A percentile compares a stretch with the other conserved stretches of the same genome.
These are phyloP conservation scores for Muraenolepis orangiensis DNA, from an alignment of 2,797 vertebrate genomes.

Conservation along the genomic window DNA sequence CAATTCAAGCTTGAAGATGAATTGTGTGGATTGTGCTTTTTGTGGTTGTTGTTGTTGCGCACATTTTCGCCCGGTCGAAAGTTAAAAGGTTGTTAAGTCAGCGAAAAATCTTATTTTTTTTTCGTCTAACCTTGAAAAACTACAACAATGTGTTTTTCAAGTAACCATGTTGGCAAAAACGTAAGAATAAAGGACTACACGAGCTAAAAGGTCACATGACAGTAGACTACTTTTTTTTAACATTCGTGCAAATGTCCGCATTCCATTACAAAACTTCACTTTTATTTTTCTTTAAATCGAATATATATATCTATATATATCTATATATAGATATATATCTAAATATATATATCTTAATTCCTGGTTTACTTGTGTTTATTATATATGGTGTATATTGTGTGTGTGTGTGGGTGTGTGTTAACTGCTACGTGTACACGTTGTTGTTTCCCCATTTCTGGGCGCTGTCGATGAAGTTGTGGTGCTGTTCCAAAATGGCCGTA, in stretches of 20 bases:
- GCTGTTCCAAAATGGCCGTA: conserved; percentile 89
- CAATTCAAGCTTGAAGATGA: neutral
- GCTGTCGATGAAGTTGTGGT: conserved; percentile 69
- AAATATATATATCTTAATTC: too few species aligned
- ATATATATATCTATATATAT: too few species aligned
- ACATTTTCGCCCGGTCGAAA: neutral
- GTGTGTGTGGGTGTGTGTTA: neutral
- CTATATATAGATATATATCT: too few species aligned
- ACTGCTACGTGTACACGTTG: neutral
- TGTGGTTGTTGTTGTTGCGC: neutral
- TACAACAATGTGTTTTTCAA: neutral
- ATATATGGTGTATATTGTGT: neutral
- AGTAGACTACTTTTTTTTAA: neutral
- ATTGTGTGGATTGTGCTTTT: neutral
- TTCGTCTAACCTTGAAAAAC: neutral
- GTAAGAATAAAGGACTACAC: neutral
- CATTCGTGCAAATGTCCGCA: neutral
- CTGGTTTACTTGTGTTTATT: neutral
- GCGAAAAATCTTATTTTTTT: neutral
- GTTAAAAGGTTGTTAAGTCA: neutral
- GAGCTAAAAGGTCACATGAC: neutral
- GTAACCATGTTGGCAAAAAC: neutral
- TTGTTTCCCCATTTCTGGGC: conserved; percentile 19
- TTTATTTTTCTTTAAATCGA: neutral
- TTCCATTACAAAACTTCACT: neutral